phyloP scores from a whole-genome alignment of 2,113 vertebrate genomes.

The Leptocoma aspasia region DNA sequence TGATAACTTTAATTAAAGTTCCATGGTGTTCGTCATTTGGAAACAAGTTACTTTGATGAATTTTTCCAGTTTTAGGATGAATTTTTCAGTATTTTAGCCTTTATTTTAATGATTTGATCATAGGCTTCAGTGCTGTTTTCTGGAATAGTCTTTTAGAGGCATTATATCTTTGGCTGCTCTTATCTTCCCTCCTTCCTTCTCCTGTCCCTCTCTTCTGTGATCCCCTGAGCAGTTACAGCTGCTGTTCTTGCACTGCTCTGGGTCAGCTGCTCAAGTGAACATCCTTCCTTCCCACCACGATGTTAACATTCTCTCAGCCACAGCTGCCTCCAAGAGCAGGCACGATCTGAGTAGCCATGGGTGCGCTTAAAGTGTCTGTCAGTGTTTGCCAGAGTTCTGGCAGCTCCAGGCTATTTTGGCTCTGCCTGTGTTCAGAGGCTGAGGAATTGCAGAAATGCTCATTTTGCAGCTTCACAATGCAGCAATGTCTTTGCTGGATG shows the following conservation, averaged over 20 bases:
- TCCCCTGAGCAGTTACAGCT: neutral
- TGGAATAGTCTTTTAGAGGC: neutral
- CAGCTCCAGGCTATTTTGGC: neutral
- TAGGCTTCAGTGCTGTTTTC: neutral
- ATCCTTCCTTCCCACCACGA: rapidly evolving
- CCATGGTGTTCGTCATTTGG: neutral
- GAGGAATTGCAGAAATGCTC: neutral
- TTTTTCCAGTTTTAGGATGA: neutral
- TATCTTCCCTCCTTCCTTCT: neutral
- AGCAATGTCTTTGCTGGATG: neutral
- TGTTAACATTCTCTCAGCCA: neutral
- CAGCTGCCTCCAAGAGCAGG: neutral
- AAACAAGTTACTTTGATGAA: neutral
- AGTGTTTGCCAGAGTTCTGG: neutral
- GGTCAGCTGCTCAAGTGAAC: neutral
- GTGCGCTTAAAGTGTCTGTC: neutral
- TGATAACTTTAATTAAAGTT: neutral
- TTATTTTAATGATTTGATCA: neutral
- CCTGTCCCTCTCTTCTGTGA: neutral
- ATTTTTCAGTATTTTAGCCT: neutral
- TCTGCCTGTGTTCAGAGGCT: neutral
- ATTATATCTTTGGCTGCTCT: neutral
- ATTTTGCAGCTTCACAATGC: neutral
- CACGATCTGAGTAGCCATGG: neutral
- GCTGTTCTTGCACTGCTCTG: neutral